These are phyloP conservation scores for Vulpes ferrilata DNA, from an alignment of 2,113 vertebrate species.

Conservation along the genomic window DNA sequence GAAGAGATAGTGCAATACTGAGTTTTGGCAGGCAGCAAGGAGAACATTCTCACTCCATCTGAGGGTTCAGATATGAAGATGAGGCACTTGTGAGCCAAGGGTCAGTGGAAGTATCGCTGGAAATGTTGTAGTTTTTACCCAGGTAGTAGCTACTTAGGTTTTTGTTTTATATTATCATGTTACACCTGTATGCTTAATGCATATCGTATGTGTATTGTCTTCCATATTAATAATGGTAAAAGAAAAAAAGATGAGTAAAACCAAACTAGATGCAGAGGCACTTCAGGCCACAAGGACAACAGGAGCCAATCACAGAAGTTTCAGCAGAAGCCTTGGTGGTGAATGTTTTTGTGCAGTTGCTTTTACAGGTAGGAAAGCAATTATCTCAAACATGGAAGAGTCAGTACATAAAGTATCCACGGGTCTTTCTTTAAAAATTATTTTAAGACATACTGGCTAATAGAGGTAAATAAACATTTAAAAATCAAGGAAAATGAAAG, in stretches of 20 bases:
- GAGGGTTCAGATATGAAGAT: neutral
- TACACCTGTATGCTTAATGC: neutral
- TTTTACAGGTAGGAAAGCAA: neutral
- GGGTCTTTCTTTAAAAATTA: neutral
- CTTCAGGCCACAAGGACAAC: neutral
- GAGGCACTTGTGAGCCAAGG: neutral
- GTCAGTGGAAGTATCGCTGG: neutral
- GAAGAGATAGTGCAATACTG: neutral
- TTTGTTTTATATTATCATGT: neutral
- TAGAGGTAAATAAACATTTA: neutral
- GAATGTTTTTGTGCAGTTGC: neutral
- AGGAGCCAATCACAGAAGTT: neutral
- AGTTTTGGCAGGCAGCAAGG: neutral
- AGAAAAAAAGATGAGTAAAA: neutral
- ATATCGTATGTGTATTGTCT: neutral
- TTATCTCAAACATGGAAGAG: neutral
- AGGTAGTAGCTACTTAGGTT: neutral
- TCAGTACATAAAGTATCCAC: neutral
- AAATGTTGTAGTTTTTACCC: neutral
- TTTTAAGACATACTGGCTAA: neutral
- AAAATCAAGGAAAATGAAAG: neutral
- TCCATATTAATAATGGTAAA: neutral
- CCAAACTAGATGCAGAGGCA: neutral
- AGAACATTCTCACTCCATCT: neutral
- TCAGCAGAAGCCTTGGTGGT: neutral